Conservation (phyloP, 2,888 invertebrate species). For the Ligdia adustata region DNA sequence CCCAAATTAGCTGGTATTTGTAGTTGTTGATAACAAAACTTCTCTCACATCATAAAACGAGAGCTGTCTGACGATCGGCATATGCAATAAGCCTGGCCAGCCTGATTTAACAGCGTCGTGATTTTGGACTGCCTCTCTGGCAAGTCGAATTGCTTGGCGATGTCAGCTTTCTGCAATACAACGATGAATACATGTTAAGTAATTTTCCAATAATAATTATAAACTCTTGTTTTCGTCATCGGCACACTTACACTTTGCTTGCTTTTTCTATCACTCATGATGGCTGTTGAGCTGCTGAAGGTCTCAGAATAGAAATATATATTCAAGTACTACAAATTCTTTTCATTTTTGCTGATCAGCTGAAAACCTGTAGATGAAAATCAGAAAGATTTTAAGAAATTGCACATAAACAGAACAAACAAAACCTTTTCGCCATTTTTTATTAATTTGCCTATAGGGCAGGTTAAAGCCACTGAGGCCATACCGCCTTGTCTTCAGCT, state of each 20-base stretch:
- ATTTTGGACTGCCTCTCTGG: constrained; percentile 96
- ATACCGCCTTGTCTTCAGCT: too few relatives aligned
- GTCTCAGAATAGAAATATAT: background rate
- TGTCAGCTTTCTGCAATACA: constrained; percentile 91
- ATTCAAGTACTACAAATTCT: too few relatives aligned
- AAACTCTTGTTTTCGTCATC: background rate
- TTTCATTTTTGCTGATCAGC: too few relatives aligned
- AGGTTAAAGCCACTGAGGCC: too few relatives aligned
- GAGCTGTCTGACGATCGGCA: constrained; percentile 97
- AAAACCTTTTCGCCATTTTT: too few relatives aligned
- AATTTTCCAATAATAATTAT: background rate
- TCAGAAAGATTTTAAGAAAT: too few relatives aligned
- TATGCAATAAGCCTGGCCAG: constrained; percentile 97
- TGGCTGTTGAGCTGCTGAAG: background rate
- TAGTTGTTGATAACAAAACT: background rate
- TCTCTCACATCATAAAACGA: constrained; percentile 96
- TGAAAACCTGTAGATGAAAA: too few relatives aligned
- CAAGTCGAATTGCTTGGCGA: constrained; percentile 93
- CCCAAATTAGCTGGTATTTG: too few relatives aligned
- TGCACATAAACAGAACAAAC: too few relatives aligned
- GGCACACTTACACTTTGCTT: constrained; percentile 68
- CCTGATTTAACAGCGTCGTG: constrained; percentile 93
- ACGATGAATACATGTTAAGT: background rate
- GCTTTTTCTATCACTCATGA: constrained; percentile 72
- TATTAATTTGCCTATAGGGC: too few relatives aligned